Base-by-base conservation (phyloP, 2,113 vertebrate genomes). In the Meriones unguiculatus region DNA sequence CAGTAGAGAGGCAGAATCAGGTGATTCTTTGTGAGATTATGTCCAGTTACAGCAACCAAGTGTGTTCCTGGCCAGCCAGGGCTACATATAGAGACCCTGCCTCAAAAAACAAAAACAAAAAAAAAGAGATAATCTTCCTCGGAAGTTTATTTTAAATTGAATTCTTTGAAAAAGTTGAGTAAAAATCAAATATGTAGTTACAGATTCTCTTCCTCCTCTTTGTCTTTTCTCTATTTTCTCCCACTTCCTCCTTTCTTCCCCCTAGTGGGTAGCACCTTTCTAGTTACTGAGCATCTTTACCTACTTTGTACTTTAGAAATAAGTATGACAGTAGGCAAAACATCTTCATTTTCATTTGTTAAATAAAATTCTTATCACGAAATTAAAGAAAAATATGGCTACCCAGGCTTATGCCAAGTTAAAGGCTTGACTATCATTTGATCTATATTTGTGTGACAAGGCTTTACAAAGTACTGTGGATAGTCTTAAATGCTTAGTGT, bases 301-400 rank as follows among this genome's bases (percentile, higher is more conserved):
- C 59, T 91, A 59, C 50, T 91, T 88, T 84, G 14, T 94, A 86
- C 75, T 93, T 96, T 80, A 18, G 65, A 93, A 95, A 76, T 91
- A 76, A 91, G 57, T 64, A 28, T 57, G 82, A 86, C 32, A 93
- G 32, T 9, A 7, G 92, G 62, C 28, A 70, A 95, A 92, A 62
- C 77, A 50, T 67, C 30, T 62, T 70, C 95, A 88, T 94, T 89
- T 1, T 77, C 15, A 82, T 85, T 72, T 75, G 46, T 91, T 85
- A 90, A 70, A 38, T 82, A 87, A 88, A 96, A 54, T 57, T 78
- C 82, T 82, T 96, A 94, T 50, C 73, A 87, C 28, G 12, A 89
- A 96, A 86, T 57, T 91, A 96, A 92, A 65, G 17, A 90, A 95
- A 62, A 14, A 59, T 65, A 57, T 32, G 38, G 25, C 32, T 73